Evolutionary conservation across 2,888 invertebrate species (phyloP).

Genomic region (Hololepta plana): DNA sequence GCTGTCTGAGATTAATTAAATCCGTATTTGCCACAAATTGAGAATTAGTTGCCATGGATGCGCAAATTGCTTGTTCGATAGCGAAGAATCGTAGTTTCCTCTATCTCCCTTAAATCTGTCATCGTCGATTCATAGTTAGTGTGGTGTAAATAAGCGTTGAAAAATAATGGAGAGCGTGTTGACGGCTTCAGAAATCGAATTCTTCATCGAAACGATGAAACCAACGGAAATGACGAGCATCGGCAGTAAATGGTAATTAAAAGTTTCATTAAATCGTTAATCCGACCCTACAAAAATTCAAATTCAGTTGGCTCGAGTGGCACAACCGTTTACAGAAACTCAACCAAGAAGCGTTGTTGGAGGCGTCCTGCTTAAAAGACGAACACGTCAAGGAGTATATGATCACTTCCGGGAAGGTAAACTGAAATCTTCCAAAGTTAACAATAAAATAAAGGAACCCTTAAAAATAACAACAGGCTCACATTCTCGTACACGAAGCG

Average conservation of each 20-base stretch:
- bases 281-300: neutral
- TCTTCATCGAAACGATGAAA: slow-evolving; percentile 53
- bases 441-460: neutral
- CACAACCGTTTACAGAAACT: slow-evolving; percentile 71
- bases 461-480: slow-evolving; percentile 39
- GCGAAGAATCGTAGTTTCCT: too few relatives aligned
- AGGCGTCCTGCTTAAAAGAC: slow-evolving; percentile 59
- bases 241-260: slow-evolving; percentile 37
- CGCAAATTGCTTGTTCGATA: too few relatives aligned
- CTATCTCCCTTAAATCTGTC: too few relatives aligned
- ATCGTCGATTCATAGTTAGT: too few relatives aligned
- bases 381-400: slow-evolving; percentile 74
- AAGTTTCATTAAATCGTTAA: slow-evolving; percentile 1
- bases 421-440: neutral
- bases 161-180: slow-evolving; percentile 36
- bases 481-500: slow-evolving; percentile 63
- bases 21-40: too few relatives aligned
- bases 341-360: slow-evolving; percentile 73
- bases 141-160: slow-evolving; percentile 8
- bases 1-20: too few relatives aligned
- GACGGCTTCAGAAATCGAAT: slow-evolving; percentile 54
- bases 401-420: slow-evolving; percentile 54
- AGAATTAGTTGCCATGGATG: too few relatives aligned
- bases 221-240: slow-evolving; percentile 45
- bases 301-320: slow-evolving; percentile 55